Conservation (phyloP, 1,140 invertebrate species). For the Zophobas morio region DNA sequence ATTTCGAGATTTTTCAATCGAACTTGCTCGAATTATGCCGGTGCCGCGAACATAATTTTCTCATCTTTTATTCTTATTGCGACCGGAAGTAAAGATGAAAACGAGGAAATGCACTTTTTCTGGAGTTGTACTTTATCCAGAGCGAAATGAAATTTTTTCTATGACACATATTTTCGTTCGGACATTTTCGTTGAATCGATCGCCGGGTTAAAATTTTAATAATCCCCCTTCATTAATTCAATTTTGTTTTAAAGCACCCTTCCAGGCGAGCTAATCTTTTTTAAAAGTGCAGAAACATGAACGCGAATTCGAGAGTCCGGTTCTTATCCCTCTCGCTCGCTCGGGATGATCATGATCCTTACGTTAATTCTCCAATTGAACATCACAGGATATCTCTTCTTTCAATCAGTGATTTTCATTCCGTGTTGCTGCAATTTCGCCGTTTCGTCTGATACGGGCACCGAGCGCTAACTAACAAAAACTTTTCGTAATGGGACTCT, state of each 20-base stretch:
- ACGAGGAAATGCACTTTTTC: not conserved
- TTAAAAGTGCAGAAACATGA: slow-evolving; percentile 13
- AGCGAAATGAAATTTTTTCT: no score
- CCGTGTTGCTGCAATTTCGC: slow-evolving; percentile 8
- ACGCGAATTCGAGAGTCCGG: not conserved
- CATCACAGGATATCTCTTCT: slow-evolving; percentile 22
- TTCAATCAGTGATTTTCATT: slow-evolving; percentile 32
- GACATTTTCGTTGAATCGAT: not conserved
- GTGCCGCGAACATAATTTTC: not conserved
- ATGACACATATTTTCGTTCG: not conserved
- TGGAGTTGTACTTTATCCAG: not conserved
- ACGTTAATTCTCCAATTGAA: slow-evolving; percentile 34
- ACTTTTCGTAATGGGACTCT: not conserved
- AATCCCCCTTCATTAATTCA: slow-evolving; percentile 4
- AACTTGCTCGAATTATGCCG: not conserved
- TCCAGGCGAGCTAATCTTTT: slow-evolving; percentile 18
- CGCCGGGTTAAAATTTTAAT: slow-evolving; percentile 22
- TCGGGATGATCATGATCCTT: slow-evolving; percentile 28
- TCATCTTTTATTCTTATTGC: no score
- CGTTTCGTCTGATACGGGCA: not conserved
- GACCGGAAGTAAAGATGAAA: not conserved
- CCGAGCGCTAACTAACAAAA: not conserved
- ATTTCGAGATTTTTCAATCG: slow-evolving; percentile 8
- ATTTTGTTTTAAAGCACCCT: slow-evolving; percentile 8
- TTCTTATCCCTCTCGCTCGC: not conserved